phyloP scores from a whole-genome alignment of 2,113 vertebrate genomes.

The Orcinus orca region DNA sequence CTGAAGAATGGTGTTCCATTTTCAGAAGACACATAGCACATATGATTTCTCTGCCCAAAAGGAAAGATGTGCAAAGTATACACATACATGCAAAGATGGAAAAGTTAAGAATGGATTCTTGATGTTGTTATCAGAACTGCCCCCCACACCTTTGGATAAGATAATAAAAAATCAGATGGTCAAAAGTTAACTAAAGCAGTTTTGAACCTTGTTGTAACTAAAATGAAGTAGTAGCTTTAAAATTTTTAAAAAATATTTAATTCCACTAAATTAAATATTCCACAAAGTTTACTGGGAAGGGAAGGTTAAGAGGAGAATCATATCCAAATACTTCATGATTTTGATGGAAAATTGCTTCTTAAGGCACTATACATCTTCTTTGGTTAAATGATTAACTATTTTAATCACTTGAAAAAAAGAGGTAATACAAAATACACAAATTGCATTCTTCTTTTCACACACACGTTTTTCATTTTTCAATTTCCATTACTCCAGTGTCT shows the following conservation, averaged over 20 bases:
- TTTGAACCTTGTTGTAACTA: slow-evolving; percentile 46
- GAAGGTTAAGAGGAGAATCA: slow-evolving; percentile 56
- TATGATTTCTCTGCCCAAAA: slow-evolving; percentile 27
- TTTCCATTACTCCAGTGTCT: slow-evolving; percentile 56
- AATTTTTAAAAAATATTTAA: slow-evolving; percentile 51
- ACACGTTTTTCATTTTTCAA: slow-evolving; percentile 38
- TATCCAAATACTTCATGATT: slow-evolving; percentile 77
- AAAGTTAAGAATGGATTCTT: slow-evolving; percentile 17
- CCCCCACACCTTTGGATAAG: slow-evolving; percentile 5
- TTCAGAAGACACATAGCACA: slow-evolving; percentile 19
- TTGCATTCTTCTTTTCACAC: slow-evolving; percentile 74
- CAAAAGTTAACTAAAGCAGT: slow-evolving; percentile 50
- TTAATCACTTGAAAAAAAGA: slow-evolving; percentile 80
- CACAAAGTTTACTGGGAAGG: slow-evolving; percentile 66
- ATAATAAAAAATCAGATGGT: slow-evolving; percentile 57
- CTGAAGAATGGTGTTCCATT: background rate
- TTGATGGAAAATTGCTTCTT: slow-evolving; percentile 76
- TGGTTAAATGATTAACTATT: slow-evolving; percentile 85
- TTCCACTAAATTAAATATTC: slow-evolving; percentile 68
- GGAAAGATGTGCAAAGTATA: slow-evolving; percentile 45
- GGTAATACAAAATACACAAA: slow-evolving; percentile 81
- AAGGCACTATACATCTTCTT: slow-evolving; percentile 87
- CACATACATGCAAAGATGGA: slow-evolving; percentile 7
- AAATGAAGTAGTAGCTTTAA: slow-evolving; percentile 47
- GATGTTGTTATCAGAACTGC: background rate